phyloP scores from a whole-genome alignment of 2,888 invertebrate species.

The Dichetophora obliterata region DNA sequence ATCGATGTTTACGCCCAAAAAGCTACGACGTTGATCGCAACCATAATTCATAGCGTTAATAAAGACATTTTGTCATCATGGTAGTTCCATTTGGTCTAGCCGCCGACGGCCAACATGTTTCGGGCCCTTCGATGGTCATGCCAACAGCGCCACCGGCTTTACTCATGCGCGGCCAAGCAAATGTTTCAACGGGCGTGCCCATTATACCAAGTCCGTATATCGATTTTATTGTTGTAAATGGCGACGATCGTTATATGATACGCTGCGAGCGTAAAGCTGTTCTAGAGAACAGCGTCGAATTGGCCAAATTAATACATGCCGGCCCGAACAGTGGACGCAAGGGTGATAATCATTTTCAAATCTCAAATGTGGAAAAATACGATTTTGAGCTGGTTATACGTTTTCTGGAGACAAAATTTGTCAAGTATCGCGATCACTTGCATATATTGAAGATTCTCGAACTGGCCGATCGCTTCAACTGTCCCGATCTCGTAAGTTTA shows the following conservation, averaged over 20 bases:
- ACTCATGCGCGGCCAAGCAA: slow-evolving; percentile 58
- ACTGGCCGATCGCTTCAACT: slow-evolving; percentile 68
- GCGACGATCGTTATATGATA: slow-evolving; percentile 68
- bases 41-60: slow-evolving; percentile 42
- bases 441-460: slow-evolving; percentile 68
- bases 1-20: slow-evolving; percentile 45
- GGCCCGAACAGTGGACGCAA: slow-evolving; percentile 68
- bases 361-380: slow-evolving; percentile 67
- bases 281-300: slow-evolving; percentile 67
- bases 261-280: slow-evolving; percentile 67
- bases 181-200: slow-evolving; percentile 62
- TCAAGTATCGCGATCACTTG: slow-evolving; percentile 68
- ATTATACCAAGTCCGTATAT: slow-evolving; percentile 66
- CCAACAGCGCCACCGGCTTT: slow-evolving; percentile 67
- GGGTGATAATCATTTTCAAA: slow-evolving; percentile 68
- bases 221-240: slow-evolving; percentile 68
- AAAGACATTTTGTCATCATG: slow-evolving; percentile 55
- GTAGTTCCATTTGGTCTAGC: slow-evolving; percentile 67
- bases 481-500: slow-evolving; percentile 67
- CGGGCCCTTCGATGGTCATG: slow-evolving; percentile 50
- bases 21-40: not conserved
- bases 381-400: slow-evolving; percentile 68
- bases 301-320: slow-evolving; percentile 68
- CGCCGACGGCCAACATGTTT: slow-evolving; percentile 64
- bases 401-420: slow-evolving; percentile 68